Percentiles rank a stretch among this genome's conserved stretches.
phyloP scores from a whole-genome alignment of 2,113 vertebrate genomes.

The Mesembrinibis cayennensis region DNA sequence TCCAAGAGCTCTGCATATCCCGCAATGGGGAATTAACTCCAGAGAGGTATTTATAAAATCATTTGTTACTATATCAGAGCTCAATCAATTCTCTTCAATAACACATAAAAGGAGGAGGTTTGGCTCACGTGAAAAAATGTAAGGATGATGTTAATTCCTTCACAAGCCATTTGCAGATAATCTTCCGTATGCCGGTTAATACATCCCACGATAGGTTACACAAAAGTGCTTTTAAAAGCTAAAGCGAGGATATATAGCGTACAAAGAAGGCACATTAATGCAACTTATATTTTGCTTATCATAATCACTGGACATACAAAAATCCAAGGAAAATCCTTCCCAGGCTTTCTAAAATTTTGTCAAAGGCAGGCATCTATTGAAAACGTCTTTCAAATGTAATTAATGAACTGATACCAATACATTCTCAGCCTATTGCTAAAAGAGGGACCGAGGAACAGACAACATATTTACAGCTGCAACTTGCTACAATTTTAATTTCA shows the following conservation, averaged over 20 bases:
- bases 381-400: background rate
- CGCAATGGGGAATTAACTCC: background rate
- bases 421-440: background rate
- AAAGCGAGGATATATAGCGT: background rate
- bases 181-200: background rate
- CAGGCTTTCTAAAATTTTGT: background rate
- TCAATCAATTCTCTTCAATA: constrained; percentile 51
- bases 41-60: constrained; percentile 19
- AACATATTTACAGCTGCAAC: constrained; percentile 48
- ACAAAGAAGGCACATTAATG: background rate
- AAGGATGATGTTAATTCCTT: constrained; percentile 24
- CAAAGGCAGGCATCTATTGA: background rate
- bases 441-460: background rate
- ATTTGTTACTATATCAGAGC: constrained; percentile 39
- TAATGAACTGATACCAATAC: background rate
- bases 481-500: constrained; percentile 69
- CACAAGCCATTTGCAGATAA: constrained; percentile 16
- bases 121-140: background rate
- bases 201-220: background rate
- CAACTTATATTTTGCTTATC: background rate
- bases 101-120: constrained; percentile 47
- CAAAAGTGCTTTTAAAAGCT: background rate
- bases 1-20: background rate
- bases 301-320: background rate
- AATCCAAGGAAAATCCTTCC: background rate